These are phyloP conservation scores for Eulithis prunata DNA, from an alignment of 2,888 invertebrate genomes.

Conservation along the genomic window DNA sequence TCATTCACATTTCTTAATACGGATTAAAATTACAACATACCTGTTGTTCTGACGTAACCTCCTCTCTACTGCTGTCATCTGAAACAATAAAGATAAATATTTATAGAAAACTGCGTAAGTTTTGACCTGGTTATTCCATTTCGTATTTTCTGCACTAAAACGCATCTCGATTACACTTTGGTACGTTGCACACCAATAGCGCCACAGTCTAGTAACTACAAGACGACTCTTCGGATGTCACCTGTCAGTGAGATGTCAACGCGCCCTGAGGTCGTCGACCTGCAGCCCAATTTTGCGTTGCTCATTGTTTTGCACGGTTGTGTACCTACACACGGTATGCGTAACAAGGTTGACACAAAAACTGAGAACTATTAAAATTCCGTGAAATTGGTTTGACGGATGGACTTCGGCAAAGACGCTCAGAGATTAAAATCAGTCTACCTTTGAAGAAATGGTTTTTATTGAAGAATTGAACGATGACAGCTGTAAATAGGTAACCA, in stretches of 20 bases:
- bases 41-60: conserved; percentile 77
- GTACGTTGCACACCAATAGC: conserved; percentile 45
- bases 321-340: conserved; percentile 25
- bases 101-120: conserved; percentile 19
- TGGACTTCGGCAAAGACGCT: background rate
- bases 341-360: conserved; percentile 23
- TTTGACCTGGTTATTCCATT: conserved; percentile 19
- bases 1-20: conserved; percentile 12
- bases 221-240: conserved; percentile 42
- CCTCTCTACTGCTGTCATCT: conserved; percentile 80
- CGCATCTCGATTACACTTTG: conserved; percentile 46
- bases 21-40: conserved; percentile 51
- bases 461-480: too few relatives aligned
- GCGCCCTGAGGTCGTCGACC: conserved; percentile 25
- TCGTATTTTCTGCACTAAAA: conserved; percentile 53
- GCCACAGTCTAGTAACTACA: conserved; percentile 58
- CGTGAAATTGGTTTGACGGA: conserved; percentile 11
- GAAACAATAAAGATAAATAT: conserved; percentile 58
- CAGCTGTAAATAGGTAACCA: too few relatives aligned
- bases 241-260: conserved; percentile 34
- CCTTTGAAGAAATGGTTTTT: too few relatives aligned
- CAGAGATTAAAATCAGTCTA: background rate
- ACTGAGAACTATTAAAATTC: conserved; percentile 9
- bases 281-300: conserved; percentile 31
- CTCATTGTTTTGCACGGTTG: conserved; percentile 30